Base-by-base conservation (phyloP, 2,797 vertebrate genomes). In the Bradypus variegatus region DNA sequence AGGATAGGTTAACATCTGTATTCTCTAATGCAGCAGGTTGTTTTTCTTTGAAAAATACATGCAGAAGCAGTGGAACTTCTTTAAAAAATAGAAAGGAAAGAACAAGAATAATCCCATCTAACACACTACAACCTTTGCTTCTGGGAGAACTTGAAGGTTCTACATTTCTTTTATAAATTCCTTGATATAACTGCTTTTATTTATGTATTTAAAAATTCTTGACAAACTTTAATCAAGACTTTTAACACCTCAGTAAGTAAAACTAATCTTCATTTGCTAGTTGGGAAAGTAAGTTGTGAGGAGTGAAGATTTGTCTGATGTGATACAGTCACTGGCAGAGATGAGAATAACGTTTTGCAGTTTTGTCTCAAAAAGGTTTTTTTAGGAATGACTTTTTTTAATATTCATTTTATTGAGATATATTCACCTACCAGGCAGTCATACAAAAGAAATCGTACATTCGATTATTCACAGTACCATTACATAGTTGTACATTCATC, bases 221-320 rank as follows among this genome's bases (percentile, higher is more conserved):
- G 75, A 36, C 27, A 91, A 86, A 91, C 72, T 92, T 65, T 92
- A 82, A 81, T 87, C 27, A 91, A 89, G 81, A 65, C 48, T 85
- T 89, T 75, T 90, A 31, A 86, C 75, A 87, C 81, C 69, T 29
- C 48, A 82, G 1, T 88, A 23, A 62, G 10, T 93, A 89, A 79
- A 94, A 88, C 91, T 88, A 84, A 91, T 86, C 82, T 91, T 95
- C 29, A 55, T 84, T 94, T 91, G 36, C 50, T 64, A 90, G 18
- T 73, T 94, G 80, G 31, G 38, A 73, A 95, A 83, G n/a, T 86
- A 94, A 86, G 81, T 88, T 93, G 73, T 75, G 33, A 85, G 16
- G 18, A 88, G 45, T 38, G 21, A 58, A 77, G 48, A 77, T 91
- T 89, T 86, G 65, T 82, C 38, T 86, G 79, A 88, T 31, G 7